A percentile compares a stretch with the other conserved stretches of the same genome.
Evolutionary conservation across 2,888 invertebrate genomes (phyloP).

Genomic region (Eucriotettix oculatus): DNA sequence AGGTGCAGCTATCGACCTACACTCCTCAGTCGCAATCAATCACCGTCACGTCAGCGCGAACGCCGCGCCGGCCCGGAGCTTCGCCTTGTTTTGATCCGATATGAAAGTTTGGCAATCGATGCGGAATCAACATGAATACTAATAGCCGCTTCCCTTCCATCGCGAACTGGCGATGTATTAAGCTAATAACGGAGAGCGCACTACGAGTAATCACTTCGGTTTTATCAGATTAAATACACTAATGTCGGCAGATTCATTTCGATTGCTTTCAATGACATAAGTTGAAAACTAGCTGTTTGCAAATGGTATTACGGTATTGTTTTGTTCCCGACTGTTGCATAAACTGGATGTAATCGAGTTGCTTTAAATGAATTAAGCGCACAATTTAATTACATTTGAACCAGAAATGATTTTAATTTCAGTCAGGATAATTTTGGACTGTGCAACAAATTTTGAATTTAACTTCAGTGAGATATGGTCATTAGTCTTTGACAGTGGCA

Average conservation of each 20-base stretch:
- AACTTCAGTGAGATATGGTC: no score
- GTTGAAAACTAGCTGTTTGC: no score
- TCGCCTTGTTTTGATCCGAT: neutral
- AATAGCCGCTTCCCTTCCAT: neutral
- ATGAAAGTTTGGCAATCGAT: neutral
- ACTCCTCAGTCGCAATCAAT: neutral
- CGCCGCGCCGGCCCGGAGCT: neutral
- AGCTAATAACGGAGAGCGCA: neutral
- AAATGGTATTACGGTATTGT: no score
- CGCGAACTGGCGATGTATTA: neutral
- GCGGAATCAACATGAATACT: neutral
- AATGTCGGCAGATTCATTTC: neutral
- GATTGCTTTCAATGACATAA: neutral
- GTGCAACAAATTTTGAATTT: no score
- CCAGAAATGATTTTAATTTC: no score
- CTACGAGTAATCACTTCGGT: neutral
- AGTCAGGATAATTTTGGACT: no score
- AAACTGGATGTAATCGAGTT: no score
- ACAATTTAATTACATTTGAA: no score
- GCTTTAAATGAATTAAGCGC: no score
- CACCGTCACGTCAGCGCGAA: neutral
- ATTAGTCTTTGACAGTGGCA: no score
- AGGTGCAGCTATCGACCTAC: no score
- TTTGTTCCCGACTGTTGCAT: no score
- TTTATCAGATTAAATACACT: neutral